Base-by-base conservation (phyloP, 2,797 vertebrate species). In the Crocidura indochinensis region DNA sequence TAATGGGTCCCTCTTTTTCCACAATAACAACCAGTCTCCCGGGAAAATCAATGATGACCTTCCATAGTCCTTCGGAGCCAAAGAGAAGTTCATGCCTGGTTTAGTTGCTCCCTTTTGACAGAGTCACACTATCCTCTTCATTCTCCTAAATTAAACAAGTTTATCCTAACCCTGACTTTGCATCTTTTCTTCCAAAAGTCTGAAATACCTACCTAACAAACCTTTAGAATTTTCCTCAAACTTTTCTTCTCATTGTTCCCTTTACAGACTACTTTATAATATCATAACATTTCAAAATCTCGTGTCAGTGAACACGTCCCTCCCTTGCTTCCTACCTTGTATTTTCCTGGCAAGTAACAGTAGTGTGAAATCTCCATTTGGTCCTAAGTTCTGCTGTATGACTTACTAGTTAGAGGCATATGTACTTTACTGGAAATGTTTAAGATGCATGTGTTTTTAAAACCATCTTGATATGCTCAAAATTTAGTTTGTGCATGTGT, bases 101-200 rank as follows among this genome's bases (percentile, higher is more conserved):
- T 62, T 27, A 8, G 5, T 67, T 51, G 8, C 0, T 12, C 12
- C 10, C 3, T 46, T 10, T 17, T 19, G 17, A 22, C 31, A 82
- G 75, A 87, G 49, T 49, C 22, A 27, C 3, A 31, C 27, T 46
- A 38, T 0, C 2, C 7, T 38, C 53, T 78, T 69, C 49, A 14
- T 10, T 71, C 1, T 82, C 17, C 46, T 93, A 60, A 60, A 60
- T 15, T 84, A 71, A 73, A n/a, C 77, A 80, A 86, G n/a, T 17
- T 20, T 86, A 3, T 20, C 20, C 20, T n/a, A 17, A 6, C 20
- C 6, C 0, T 8, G 49, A 47, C 11, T 69, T 56, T 60, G 0
- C 4, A n/a, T 47, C 47, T 90, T 24, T 3, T 84, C 29, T 88
- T 24, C 14, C 19, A 6, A 56, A 3, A 24, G 1, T 60, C 22